Conservation (phyloP, 2,797 vertebrate genomes). For the Lacerta viridis region DNA sequence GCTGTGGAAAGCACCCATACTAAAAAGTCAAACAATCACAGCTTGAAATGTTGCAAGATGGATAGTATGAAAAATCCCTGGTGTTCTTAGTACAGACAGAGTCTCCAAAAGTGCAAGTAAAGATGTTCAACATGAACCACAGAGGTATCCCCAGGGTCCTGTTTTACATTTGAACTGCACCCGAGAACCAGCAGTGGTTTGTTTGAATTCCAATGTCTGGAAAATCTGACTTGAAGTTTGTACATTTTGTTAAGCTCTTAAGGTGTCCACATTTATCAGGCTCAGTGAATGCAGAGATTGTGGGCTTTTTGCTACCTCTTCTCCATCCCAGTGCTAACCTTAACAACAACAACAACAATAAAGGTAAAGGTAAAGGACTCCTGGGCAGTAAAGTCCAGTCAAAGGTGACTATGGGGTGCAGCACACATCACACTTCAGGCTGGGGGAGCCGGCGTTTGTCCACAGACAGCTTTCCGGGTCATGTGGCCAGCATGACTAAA, state of each 20-base stretch:
- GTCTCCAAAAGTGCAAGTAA: neutral
- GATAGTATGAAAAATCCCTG: neutral
- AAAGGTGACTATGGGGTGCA: too few species aligned
- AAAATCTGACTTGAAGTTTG: neutral
- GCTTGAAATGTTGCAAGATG: neutral
- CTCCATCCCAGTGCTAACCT: too few species aligned
- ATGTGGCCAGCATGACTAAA: too few species aligned
- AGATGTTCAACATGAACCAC: conserved; percentile 7
- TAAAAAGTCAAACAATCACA: neutral
- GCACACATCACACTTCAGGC: too few species aligned
- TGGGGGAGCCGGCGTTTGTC: too few species aligned
- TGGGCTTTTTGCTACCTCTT: neutral
- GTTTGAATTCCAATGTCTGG: neutral
- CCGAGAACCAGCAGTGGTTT: neutral
- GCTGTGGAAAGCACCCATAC: neutral
- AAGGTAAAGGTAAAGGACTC: too few species aligned
- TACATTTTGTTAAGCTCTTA: neutral
- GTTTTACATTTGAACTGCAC: conserved; percentile 20
- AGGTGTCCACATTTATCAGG: neutral
- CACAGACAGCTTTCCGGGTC: too few species aligned
- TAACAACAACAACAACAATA: too few species aligned
- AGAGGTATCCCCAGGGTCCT: neutral
- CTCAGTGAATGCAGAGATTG: neutral
- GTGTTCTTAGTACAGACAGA: neutral
- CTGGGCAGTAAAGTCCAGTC: too few species aligned